Percentiles rank a stretch among this genome's conserved stretches.
These are phyloP conservation scores for Phthorimaea operculella DNA, from an alignment of 1,140 invertebrate species.

Conservation along the genomic window DNA sequence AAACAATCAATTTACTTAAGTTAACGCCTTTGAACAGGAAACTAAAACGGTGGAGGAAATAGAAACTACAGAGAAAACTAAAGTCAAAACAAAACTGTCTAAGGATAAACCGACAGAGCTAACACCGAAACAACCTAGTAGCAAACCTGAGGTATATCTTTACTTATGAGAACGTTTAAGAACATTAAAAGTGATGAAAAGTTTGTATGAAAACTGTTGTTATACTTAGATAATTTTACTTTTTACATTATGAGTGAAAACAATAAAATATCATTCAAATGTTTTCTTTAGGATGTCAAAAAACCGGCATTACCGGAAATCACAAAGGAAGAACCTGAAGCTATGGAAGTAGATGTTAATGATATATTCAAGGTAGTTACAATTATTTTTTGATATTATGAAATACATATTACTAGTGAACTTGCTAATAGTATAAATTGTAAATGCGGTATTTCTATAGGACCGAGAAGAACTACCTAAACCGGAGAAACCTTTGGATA, in stretches of 20 bases:
- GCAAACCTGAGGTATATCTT: conserved; percentile 6
- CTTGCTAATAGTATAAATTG: background rate
- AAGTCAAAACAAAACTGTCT: conserved; percentile 23
- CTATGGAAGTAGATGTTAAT: background rate
- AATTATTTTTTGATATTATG: no score
- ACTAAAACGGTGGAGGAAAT: conserved; percentile 11
- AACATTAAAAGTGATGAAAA: no score
- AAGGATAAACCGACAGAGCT: conserved; percentile 17
- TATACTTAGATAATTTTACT: no score
- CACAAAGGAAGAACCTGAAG: background rate
- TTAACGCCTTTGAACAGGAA: conserved; percentile 9
- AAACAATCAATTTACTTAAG: background rate
- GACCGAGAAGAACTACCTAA: background rate
- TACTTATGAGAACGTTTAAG: no score
- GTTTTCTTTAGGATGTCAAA: no score
- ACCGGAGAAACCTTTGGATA: conserved; percentile 11
- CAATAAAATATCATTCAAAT: no score
- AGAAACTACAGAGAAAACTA: conserved; percentile 16
- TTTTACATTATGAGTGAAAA: no score
- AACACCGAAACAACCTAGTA: background rate
- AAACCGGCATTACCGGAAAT: background rate
- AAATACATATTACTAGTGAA: background rate
- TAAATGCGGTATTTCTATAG: background rate
- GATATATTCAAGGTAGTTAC: conserved; percentile 1
- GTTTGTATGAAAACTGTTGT: no score